Percentiles rank a stretch among this genome's conserved stretches.
Conservation (phyloP, 2,113 vertebrate genomes). For the Eleginops maclovinus region DNA sequence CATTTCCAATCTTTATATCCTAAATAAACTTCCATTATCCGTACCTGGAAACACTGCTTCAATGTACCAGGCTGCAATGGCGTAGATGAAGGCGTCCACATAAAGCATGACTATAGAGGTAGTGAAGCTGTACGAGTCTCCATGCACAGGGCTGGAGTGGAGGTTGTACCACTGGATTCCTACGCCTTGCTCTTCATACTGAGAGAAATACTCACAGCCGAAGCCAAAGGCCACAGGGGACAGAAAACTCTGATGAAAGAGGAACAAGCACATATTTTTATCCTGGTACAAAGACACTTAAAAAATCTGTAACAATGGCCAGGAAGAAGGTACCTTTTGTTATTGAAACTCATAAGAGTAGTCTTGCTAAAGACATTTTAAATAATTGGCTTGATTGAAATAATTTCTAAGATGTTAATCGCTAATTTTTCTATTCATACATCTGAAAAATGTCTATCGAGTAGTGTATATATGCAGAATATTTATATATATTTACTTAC, state of each 20-base stretch:
- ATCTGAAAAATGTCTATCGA: neutral
- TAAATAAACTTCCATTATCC: neutral
- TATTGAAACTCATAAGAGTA: no score
- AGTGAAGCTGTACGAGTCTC: conserved; percentile 87
- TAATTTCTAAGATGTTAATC: no score
- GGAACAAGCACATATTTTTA: neutral
- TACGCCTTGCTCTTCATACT: conserved; percentile 91
- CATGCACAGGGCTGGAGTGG: conserved; percentile 82
- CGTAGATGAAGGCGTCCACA: conserved; percentile 87
- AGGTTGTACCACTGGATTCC: conserved; percentile 92
- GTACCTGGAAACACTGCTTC: conserved; percentile 92
- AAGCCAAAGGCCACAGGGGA: conserved; percentile 95
- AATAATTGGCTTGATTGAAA: no score
- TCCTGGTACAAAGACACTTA: neutral
- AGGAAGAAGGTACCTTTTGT: neutral
- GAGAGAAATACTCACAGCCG: conserved; percentile 91
- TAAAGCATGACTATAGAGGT: conserved; percentile 85
- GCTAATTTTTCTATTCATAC: no score
- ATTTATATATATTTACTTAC: conserved; percentile 80
- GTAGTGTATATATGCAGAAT: neutral
- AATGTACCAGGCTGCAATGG: conserved; percentile 89
- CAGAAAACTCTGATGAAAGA: conserved; percentile 87
- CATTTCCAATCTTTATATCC: neutral
- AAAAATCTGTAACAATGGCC: no score
- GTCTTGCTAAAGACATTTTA: no score